Percentiles rank a stretch among this genome's conserved stretches.
These are phyloP conservation scores for Leucoma salicis DNA, from an alignment of 2,888 invertebrate genomes.

Conservation along the genomic window DNA sequence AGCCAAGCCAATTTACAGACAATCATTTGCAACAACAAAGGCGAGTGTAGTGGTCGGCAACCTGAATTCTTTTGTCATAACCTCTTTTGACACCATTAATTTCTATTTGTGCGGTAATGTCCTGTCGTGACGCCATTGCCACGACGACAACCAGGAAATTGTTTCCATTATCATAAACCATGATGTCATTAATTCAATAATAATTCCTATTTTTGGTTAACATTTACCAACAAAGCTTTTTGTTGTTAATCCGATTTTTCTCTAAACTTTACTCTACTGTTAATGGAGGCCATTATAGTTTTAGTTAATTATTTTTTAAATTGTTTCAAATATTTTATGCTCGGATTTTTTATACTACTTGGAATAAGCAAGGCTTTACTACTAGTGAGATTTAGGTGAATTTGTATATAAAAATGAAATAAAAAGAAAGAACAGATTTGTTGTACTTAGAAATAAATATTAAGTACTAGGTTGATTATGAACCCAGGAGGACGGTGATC, in stretches of 20 bases:
- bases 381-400: too few relatives aligned
- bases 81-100: constrained; percentile 55
- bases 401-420: too few relatives aligned
- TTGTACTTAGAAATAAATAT: too few relatives aligned
- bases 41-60: too few relatives aligned
- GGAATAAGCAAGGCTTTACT: too few relatives aligned
- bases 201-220: constrained; percentile 41
- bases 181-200: constrained; percentile 48
- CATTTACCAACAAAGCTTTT: constrained; percentile 45
- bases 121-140: constrained; percentile 44
- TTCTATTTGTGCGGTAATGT: constrained; percentile 67
- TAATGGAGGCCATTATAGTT: background rate
- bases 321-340: background rate
- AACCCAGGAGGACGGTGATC: too few relatives aligned
- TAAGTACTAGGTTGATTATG: too few relatives aligned
- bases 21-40: too few relatives aligned
- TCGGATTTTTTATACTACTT: too few relatives aligned
- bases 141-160: constrained; percentile 56
- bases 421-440: too few relatives aligned
- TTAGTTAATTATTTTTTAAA: background rate
- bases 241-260: constrained; percentile 37
- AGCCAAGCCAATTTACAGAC: too few relatives aligned
- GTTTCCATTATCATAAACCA: constrained; percentile 57
- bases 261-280: constrained; percentile 25
- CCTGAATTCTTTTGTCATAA: constrained; percentile 56